Base-by-base conservation (phyloP, 1,140 invertebrate species). In the Danaus melanippus region DNA sequence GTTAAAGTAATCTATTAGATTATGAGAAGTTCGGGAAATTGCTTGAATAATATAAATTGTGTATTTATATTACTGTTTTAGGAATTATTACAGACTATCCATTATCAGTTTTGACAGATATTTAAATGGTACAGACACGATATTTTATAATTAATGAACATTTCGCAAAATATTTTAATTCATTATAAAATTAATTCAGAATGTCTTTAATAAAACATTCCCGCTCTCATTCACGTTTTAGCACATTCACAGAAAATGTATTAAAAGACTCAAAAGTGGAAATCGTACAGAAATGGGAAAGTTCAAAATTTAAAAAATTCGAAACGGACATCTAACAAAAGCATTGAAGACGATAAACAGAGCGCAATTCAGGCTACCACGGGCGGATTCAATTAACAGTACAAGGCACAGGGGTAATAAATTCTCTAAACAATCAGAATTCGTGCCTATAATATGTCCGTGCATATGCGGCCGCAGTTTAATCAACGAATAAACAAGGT, bases 391-490 rank as follows among this genome's bases (percentile, higher is more conserved):
- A 85, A 85, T 85, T 85, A 85, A 85, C 80, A 77, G 79, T 84
- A 85, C 82, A 85, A 78, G 82, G 79, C 80, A 73, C 79, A 63
- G 60, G 82, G 75, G 82, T 80, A 82, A 85, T 85, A 85, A 85
- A 85, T 85, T 82, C 77, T 85, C 82, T 84, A 85, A 85, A 85
- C 80, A 85, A 85, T 85, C 82, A 85, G 80, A 85, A 85, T 83
- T 85, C 80, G 82, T 84, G 64, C 75, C 74, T 72, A 76, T 82
- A 82, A 86, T 86, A 82, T 84, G 79, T 84, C 72, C 73, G 76
- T 85, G 79, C 82, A 83, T 83, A 77, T 83, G 82, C 79, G 82
- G 79, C 69, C 69, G 71, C 58, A 70, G 78, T 80, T 83, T 85
- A 85, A 85, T 85, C 82, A 85, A 83, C 74, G 79, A 62, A 75